phyloP scores from a whole-genome alignment of 2,797 vertebrate species.

The Pteropus rufus region DNA sequence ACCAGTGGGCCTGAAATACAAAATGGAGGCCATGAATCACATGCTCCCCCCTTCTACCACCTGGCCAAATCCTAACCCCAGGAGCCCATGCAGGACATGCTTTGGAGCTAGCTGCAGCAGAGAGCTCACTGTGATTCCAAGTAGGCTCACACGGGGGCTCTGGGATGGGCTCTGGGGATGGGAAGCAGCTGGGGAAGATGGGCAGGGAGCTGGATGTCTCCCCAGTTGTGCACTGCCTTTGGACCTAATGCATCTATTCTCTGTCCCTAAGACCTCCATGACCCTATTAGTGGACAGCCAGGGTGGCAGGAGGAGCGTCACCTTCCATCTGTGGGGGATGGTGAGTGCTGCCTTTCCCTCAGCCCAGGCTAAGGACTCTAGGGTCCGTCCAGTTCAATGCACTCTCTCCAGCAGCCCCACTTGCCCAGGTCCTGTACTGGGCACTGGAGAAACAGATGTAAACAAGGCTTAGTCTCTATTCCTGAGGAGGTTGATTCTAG shows the following conservation, averaged over 20 bases:
- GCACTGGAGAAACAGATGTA: not conserved
- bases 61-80: not conserved
- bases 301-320: not conserved
- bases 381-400: not conserved
- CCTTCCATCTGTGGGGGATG: not conserved
- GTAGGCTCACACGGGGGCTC: not conserved
- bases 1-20: not conserved
- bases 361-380: not conserved
- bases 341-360: not conserved
- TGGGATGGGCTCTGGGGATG: not conserved
- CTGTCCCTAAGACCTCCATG: not conserved
- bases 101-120: not conserved
- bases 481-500: rapidly evolving
- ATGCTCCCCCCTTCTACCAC: not conserved
- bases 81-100: not conserved
- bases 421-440: not conserved
- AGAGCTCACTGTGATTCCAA: not conserved
- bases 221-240: not conserved
- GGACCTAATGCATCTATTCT: not conserved
- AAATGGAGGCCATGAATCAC: not conserved
- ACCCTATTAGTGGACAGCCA: not conserved
- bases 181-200: rapidly evolving
- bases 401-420: not conserved
- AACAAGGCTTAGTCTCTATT: not conserved
- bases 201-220: not conserved